Percentiles rank a stretch among this genome's conserved stretches.
These are phyloP conservation scores for Hafferia zeledoni DNA, from an alignment of 2,797 vertebrate genomes.

Conservation along the genomic window DNA sequence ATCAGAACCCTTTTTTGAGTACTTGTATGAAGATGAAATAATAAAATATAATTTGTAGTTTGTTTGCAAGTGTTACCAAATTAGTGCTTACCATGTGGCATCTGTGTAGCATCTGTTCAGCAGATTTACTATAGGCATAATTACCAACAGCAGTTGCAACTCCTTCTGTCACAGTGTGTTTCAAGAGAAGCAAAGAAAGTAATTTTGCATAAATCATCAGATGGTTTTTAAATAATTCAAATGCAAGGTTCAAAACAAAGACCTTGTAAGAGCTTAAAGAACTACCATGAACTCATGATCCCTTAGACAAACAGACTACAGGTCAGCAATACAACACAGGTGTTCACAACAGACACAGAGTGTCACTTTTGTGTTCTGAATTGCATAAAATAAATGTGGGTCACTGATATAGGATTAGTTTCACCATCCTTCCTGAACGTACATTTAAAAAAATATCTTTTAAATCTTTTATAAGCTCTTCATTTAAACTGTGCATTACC, in stretches of 20 bases:
- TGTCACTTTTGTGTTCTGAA: not conserved
- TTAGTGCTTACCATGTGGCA: not conserved
- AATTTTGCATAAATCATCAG: conserved; percentile 16
- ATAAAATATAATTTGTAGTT: not conserved
- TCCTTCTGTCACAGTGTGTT: not conserved
- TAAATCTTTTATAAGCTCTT: not conserved
- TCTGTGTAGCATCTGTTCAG: conserved; percentile 2
- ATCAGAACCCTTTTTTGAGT: not conserved
- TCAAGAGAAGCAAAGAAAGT: not conserved
- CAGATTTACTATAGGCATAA: not conserved
- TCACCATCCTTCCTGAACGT: not conserved
- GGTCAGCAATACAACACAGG: not conserved
- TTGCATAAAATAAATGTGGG: not conserved
- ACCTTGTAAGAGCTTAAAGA: not conserved
- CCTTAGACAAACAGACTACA: not conserved
- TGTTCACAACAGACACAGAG: not conserved
- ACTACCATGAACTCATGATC: not conserved
- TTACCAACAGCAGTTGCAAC: not conserved
- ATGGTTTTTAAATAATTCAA: conserved; percentile 10
- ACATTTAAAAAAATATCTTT: not conserved
- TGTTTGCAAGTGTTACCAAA: not conserved
- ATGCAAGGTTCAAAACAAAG: not conserved
- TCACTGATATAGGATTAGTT: not conserved
- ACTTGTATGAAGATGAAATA: not conserved
- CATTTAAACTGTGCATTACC: conserved; percentile 47